Base-by-base conservation (phyloP, 2,797 vertebrate species). In the Zenarchopterus dispar region DNA sequence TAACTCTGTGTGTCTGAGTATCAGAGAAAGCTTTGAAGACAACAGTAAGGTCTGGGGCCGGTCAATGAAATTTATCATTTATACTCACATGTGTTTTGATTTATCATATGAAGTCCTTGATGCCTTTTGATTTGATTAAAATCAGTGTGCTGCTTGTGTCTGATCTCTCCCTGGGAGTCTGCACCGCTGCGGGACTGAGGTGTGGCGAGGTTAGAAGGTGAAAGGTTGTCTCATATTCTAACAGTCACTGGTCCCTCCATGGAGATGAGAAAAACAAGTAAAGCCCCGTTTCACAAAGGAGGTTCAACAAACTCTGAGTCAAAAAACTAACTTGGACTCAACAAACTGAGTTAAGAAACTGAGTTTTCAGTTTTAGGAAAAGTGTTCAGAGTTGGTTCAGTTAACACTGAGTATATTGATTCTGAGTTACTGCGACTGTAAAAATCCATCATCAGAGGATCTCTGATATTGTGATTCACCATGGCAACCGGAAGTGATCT, bases 151-250 rank as follows among this genome's bases (percentile, higher is more conserved):
- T 56, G 63, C 23, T 41, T 59, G 61, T 44, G 54, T 61, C 67
- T 46, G 67, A 66, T 51, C 13, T 3, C 59, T 47, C 28, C 51
- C 63, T 39, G 53, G 22, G 57, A 63, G 49, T 50, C 54, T 62
- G 44, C 51, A 62, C 63, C 60, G 73, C 48, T 48, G 66, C 62
- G 75, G 71, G 62, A 64, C 62, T 65, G 64, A 78, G 84, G 82
- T 65, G 86, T 84, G 81, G 80, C 56, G 19, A 62, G 56, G 70
- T 82, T 53, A 77, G 51, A 67, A 77, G 84, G 76, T 80, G 59
- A 88, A 84, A 84, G 73, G 78, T 84, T 55, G 31, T 55, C 45
- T 75, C 70, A 74, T 78, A 70, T 77, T 79, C 43, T 68, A 21
- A 42, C n/a, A 74, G 42, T 67, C 55, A 48, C 49, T 49, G 31